A percentile compares a stretch with the other conserved stretches of the same genome.
phyloP scores from a whole-genome alignment of 2,113 vertebrate genomes.

The Corythornis madagascariensis region DNA sequence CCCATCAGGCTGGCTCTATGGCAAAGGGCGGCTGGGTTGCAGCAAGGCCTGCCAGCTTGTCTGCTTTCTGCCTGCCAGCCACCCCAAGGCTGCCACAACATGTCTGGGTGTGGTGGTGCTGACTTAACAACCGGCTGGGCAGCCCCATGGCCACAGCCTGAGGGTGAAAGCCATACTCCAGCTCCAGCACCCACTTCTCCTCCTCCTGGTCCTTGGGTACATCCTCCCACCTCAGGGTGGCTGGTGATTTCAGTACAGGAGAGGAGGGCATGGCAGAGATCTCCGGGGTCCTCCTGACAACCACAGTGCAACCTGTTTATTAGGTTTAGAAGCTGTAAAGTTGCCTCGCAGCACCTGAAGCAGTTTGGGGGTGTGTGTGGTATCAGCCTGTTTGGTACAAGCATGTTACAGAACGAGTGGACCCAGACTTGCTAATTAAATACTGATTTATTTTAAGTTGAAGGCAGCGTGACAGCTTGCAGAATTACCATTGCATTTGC shows the following conservation, averaged over 20 bases:
- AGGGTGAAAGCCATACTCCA: background rate
- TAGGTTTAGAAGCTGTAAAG: background rate
- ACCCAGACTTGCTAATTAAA: background rate
- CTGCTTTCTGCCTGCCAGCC: background rate
- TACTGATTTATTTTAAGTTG: background rate
- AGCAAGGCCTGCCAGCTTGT: background rate
- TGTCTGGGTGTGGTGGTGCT: background rate
- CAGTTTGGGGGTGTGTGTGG: fast-evolving
- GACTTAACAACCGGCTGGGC: background rate
- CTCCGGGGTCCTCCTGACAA: background rate
- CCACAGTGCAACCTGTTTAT: fast-evolving
- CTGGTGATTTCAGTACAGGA: conserved; percentile 35
- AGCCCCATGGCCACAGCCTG: fast-evolving
- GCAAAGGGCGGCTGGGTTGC: fast-evolving
- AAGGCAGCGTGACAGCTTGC: background rate
- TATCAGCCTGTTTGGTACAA: background rate
- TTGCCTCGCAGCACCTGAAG: background rate
- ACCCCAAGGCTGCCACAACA: background rate
- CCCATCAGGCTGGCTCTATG: fast-evolving
- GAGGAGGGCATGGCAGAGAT: background rate
- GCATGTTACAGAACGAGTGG: fast-evolving
- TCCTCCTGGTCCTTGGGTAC: conserved; percentile 58
- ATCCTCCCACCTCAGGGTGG: conserved; percentile 31
- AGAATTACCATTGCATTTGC: conserved; percentile 55
- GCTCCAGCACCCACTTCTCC: conserved; percentile 56